A percentile compares a stretch with the other conserved stretches of the same genome.
Evolutionary conservation across 2,113 vertebrate genomes (phyloP).

Genomic region (Limanda limanda): DNA sequence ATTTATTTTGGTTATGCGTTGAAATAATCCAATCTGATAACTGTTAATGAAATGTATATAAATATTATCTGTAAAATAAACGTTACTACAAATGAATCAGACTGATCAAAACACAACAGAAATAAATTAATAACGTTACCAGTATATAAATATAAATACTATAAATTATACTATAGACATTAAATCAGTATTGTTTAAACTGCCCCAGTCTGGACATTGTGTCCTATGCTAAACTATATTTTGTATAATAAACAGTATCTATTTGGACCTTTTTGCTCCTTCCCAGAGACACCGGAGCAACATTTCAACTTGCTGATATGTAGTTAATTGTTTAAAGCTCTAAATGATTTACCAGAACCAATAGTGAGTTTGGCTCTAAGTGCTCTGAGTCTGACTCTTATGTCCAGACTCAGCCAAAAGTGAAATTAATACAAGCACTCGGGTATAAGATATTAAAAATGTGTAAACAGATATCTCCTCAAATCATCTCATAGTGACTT

Average conservation of each 20-base stretch:
- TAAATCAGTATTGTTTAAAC: neutral
- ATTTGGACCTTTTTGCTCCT: neutral
- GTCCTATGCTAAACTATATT: neutral
- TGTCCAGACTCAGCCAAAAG: slow-evolving; percentile 44
- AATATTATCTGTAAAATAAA: too few species aligned
- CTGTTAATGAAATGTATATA: too few species aligned
- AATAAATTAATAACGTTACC: too few species aligned
- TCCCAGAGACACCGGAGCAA: slow-evolving; percentile 18
- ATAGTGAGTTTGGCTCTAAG: slow-evolving; percentile 48
- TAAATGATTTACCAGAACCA: slow-evolving; percentile 70
- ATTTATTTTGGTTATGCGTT: too few species aligned
- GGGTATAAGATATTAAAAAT: slow-evolving; percentile 26
- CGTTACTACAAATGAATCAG: neutral
- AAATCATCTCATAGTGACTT: neutral
- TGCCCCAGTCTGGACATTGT: neutral
- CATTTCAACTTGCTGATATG: slow-evolving; percentile 37
- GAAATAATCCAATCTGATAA: too few species aligned
- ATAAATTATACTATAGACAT: too few species aligned
- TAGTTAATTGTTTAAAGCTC: slow-evolving; percentile 50
- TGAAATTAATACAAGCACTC: slow-evolving; percentile 22
- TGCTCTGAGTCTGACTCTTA: slow-evolving; percentile 33
- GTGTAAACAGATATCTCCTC: slow-evolving; percentile 13
- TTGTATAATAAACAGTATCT: too few species aligned
- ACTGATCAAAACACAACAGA: neutral
- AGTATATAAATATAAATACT: too few species aligned